phyloP scores from a whole-genome alignment of 2,113 vertebrate species.

The Strigops habroptila region DNA sequence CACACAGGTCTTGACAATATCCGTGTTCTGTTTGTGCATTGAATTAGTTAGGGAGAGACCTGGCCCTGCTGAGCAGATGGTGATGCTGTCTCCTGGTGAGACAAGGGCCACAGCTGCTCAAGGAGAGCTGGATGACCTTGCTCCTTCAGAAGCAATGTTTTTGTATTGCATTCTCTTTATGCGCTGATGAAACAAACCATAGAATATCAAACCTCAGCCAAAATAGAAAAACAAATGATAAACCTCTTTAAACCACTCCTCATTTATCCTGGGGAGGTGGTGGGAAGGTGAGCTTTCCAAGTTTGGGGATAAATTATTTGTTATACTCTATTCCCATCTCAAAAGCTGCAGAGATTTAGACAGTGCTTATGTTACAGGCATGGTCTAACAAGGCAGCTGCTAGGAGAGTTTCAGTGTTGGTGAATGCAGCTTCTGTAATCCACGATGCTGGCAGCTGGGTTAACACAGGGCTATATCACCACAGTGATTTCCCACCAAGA shows the following conservation, averaged over 20 bases:
- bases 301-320: not conserved
- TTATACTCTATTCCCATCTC: not conserved
- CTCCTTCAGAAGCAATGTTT: not conserved
- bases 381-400: not conserved
- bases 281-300: not conserved
- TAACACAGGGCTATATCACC: not conserved
- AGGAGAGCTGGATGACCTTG: not conserved
- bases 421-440: not conserved
- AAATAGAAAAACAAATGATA: not conserved
- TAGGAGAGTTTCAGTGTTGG: not conserved
- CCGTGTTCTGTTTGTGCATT: not conserved
- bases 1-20: not conserved
- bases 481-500: not conserved
- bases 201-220: not conserved
- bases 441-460: not conserved
- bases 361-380: not conserved
- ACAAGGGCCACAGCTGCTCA: not conserved
- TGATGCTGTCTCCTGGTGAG: not conserved
- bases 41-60: not conserved
- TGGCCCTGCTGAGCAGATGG: not conserved
- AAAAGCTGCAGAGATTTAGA: not conserved
- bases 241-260: not conserved
- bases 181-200: not conserved
- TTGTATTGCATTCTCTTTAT: not conserved
- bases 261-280: not conserved